Base-by-base conservation (phyloP, 2,113 vertebrate genomes). In the Chlamydotis undulata region DNA sequence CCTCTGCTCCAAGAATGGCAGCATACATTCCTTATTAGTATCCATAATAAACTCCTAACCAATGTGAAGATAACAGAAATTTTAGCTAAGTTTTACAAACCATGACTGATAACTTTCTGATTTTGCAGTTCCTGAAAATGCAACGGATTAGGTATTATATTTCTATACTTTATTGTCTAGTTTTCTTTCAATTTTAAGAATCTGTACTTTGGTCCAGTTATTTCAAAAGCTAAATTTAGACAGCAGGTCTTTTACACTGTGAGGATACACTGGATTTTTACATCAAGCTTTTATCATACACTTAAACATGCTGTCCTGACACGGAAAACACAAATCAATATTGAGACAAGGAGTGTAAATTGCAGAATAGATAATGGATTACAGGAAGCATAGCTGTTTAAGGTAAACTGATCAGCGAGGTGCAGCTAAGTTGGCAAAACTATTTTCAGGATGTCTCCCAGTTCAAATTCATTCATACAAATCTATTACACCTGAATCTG, bases 41-140 rank as follows among this genome's bases (percentile, higher is more conserved):
- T 2, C 49, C 78, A 41, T 14, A 73, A 6, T 4, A 10, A 64
- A 18, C 14, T 26, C 50, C 4, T 1, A 55, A 52, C 5, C 65
- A 60, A n/a, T 0, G 52, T 4, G 28, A n/a, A 68, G 12, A 63
- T 37, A 12, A 8, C 2, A 1, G 9, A 16, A 4, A 28, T 31
- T 57, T 39, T 5, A 29, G 19, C 24, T 8, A 8, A 31, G 10
- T n/a, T 81, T 74, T 22, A 18, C 49, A 71, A 84, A 17, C 3
- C 13, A 2, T 1, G 14, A 49, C 13, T 26, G 24, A 4, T 1
- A 5, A 4, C 8, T 17, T 17, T 81, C 39, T 23, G 10, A 33
- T 35, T 50, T 5, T 75, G 37, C 56, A 71, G 47, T 6, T 67
- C 37, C 64, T 45, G 23, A 28, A 67, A 45, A 31, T 13, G 18